Conservation (phyloP, 1,140 invertebrate species). For the Frieseomelitta varia region DNA sequence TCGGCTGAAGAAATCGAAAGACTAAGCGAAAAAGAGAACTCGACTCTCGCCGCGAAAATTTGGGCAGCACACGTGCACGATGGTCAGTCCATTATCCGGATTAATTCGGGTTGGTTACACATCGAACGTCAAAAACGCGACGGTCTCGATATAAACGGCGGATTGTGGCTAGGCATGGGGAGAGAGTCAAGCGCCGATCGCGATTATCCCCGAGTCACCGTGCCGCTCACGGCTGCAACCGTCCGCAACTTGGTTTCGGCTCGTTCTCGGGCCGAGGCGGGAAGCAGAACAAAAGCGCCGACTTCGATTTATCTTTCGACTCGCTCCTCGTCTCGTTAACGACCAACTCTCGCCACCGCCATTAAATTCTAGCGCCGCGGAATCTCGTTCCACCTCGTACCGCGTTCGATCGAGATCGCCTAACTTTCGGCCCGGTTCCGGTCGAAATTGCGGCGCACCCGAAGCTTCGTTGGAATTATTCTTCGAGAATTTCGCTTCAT, state of each 20-base stretch:
- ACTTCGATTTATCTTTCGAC: slow-evolving; percentile 61
- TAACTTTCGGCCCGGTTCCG: background rate
- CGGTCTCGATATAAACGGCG: background rate
- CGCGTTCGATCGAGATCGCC: background rate
- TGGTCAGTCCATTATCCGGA: slow-evolving; percentile 42
- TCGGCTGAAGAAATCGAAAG: too few species aligned
- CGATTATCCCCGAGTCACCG: slow-evolving; percentile 39
- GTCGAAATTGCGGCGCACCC: background rate
- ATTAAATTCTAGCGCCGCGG: slow-evolving; percentile 48
- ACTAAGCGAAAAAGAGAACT: too few species aligned
- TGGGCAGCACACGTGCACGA: background rate
- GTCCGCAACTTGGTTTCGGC: slow-evolving; percentile 3
- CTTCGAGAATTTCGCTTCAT: background rate
- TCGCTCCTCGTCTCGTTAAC: slow-evolving; percentile 45
- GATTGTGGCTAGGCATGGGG: too few species aligned
- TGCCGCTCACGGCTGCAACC: background rate
- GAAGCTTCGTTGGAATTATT: background rate
- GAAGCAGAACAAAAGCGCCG: slow-evolving; percentile 48
- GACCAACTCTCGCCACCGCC: slow-evolving; percentile 53
- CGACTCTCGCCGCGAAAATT: background rate
- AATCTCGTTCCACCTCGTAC: background rate
- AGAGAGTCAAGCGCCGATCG: slow-evolving; percentile 24
- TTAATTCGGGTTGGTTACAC: slow-evolving; percentile 26
- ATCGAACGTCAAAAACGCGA: background rate
- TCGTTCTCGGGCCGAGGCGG: background rate